A percentile compares a stretch with the other conserved stretches of the same genome.
phyloP scores from a whole-genome alignment of 2,888 invertebrate genomes.

The Tipula lateralis region DNA sequence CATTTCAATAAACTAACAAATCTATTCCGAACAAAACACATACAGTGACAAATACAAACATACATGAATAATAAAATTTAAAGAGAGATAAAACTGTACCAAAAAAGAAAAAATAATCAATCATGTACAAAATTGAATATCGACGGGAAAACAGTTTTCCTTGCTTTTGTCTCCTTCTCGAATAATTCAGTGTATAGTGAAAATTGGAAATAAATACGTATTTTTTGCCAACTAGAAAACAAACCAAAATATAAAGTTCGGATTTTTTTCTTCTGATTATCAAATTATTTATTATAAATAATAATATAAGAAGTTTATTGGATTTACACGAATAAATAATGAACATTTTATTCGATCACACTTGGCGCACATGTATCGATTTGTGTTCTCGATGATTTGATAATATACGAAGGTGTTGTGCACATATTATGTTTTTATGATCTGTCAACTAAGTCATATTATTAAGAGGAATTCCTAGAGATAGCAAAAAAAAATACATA shows the following conservation, averaged over 20 bases:
- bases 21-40: not conserved
- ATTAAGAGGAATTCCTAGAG: no score
- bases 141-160: not conserved
- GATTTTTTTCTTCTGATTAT: not conserved
- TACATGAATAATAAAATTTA: not conserved
- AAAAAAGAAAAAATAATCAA: not conserved
- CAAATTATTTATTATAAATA: not conserved
- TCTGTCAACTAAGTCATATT: no score
- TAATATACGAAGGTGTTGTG: no score
- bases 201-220: not conserved
- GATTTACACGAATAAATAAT: not conserved
- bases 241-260: not conserved
- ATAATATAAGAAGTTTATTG: not conserved
- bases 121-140: not conserved
- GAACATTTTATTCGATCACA: not conserved
- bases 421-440: no score
- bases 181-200: not conserved
- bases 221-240: not conserved
- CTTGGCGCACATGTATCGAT: not conserved
- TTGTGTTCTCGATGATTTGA: not conserved
- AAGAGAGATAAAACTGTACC: not conserved
- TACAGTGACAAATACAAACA: not conserved
- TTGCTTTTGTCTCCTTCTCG: not conserved
- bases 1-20: not conserved
- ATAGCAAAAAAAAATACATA: no score